Percentiles rank a stretch among this genome's conserved stretches.
These are phyloP conservation scores for Melinopterus prodromus DNA, from an alignment of 2,888 invertebrate genomes.

Conservation along the genomic window DNA sequence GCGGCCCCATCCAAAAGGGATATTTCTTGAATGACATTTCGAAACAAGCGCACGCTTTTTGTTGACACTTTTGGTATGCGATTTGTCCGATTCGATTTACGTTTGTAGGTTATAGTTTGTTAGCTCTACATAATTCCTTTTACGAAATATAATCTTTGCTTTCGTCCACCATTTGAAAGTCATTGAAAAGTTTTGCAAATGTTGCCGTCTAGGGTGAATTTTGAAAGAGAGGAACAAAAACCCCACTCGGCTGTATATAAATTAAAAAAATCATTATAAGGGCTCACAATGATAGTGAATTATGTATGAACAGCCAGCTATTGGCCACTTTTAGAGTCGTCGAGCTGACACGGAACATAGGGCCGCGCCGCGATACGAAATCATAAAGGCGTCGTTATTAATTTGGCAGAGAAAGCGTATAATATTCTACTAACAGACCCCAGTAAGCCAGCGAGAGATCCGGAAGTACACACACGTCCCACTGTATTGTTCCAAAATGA, in stretches of 20 bases:
- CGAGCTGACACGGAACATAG: not conserved
- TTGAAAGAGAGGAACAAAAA: not conserved
- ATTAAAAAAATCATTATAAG: not conserved
- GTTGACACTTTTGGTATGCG: not conserved
- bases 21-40: slow-evolving; percentile 40
- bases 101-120: not conserved
- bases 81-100: not conserved
- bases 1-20: slow-evolving; percentile 43
- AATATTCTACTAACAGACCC: not conserved
- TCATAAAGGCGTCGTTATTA: not conserved
- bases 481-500: not conserved
- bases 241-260: not conserved
- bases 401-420: not conserved
- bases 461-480: not conserved
- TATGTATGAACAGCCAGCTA: not conserved
- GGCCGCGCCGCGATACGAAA: not conserved
- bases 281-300: not conserved
- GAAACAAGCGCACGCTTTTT: slow-evolving; percentile 8
- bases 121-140: not conserved
- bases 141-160: too few species aligned
- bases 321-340: not conserved
- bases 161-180: not conserved
- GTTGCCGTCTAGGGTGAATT: not conserved
- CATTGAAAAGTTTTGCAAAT: too few species aligned
- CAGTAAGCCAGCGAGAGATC: not conserved